phyloP scores from a whole-genome alignment of 1,140 invertebrate genomes.

The Philopotamus ludificatus region DNA sequence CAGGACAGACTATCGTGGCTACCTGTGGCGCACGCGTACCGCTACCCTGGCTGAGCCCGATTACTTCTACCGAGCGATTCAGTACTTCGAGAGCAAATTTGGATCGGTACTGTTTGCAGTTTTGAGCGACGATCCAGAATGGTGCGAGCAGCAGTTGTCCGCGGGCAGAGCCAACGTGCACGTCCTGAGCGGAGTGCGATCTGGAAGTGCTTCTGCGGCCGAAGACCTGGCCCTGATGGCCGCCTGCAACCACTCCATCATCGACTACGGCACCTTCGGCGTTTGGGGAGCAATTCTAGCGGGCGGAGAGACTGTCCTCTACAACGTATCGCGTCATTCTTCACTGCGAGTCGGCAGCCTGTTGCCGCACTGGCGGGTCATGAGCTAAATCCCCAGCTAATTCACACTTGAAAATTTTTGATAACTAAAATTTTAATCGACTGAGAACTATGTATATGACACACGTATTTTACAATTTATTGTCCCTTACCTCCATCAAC shows the following conservation, averaged over 20 bases:
- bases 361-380: slow-evolving; percentile 58
- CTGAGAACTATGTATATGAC: too few species aligned
- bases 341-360: slow-evolving; percentile 57
- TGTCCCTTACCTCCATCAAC: too few species aligned
- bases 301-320: slow-evolving; percentile 61
- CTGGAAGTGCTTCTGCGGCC: slow-evolving; percentile 52
- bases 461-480: too few species aligned
- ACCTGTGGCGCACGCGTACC: slow-evolving; percentile 56
- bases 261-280: slow-evolving; percentile 70
- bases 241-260: slow-evolving; percentile 67
- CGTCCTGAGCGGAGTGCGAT: slow-evolving; percentile 50
- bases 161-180: slow-evolving; percentile 52
- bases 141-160: slow-evolving; percentile 59
- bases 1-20: slow-evolving; percentile 61
- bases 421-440: too few species aligned
- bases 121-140: slow-evolving; percentile 63
- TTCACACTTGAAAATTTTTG: not conserved
- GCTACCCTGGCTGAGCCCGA: slow-evolving; percentile 54
- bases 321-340: slow-evolving; percentile 59
- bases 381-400: slow-evolving; percentile 44
- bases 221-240: slow-evolving; percentile 66
- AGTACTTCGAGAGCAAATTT: slow-evolving; percentile 58
- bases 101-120: slow-evolving; percentile 58
- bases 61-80: slow-evolving; percentile 60
- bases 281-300: slow-evolving; percentile 67